Conservation (phyloP, 2,888 invertebrate species). For the Latrodectus elegans region DNA sequence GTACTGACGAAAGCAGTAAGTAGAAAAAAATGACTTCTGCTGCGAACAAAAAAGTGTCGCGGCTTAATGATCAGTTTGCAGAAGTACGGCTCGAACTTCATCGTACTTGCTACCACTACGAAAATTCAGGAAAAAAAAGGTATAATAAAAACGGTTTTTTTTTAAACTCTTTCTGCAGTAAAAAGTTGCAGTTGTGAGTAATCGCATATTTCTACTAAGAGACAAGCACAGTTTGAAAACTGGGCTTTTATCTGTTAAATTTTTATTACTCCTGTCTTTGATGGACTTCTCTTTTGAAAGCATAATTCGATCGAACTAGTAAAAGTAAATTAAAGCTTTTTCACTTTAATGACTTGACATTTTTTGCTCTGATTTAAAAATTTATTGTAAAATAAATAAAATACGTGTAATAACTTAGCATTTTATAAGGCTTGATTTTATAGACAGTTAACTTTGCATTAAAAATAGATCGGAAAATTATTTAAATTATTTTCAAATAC, state of each 20-base stretch:
- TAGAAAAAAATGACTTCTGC: constrained; percentile 44
- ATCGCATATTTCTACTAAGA: constrained; percentile 44
- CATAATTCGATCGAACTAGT: no score
- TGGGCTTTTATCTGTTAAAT: constrained; percentile 36
- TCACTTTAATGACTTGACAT: no score
- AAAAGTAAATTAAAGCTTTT: no score
- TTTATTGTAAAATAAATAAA: no score
- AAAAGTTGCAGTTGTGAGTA: constrained; percentile 61
- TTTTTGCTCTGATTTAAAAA: no score
- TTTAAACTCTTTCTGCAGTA: constrained; percentile 53
- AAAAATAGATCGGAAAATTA: no score
- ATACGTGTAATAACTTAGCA: no score
- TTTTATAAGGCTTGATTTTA: no score
- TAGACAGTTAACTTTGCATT: no score
- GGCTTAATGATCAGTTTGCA: constrained; percentile 68
- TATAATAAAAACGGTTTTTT: constrained; percentile 33
- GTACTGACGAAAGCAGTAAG: constrained; percentile 55
- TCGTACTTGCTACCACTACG: constrained; percentile 35
- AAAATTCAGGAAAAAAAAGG: constrained; percentile 38
- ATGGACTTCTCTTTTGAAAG: background rate
- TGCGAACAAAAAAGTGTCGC: constrained; percentile 31
- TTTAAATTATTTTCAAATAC: no score
- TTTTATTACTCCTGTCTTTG: constrained; percentile 42
- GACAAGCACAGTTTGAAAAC: constrained; percentile 30
- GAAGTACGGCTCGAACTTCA: constrained; percentile 63